These are phyloP conservation scores for Chalcis sispes DNA, from an alignment of 2,888 invertebrate genomes.

Conservation along the genomic window DNA sequence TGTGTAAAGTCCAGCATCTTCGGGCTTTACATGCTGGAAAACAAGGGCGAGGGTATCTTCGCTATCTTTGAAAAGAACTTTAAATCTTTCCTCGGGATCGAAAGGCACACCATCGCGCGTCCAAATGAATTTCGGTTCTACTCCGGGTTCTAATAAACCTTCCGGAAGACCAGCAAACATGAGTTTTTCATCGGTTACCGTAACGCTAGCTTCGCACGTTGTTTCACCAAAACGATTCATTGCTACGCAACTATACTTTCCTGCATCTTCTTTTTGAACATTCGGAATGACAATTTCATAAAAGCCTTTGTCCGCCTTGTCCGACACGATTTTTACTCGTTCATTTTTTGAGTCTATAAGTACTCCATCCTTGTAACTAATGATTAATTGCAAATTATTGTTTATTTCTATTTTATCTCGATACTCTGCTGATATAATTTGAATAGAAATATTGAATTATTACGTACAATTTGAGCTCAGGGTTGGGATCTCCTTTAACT, in stretches of 20 bases:
- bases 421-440: too few species aligned
- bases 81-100: constrained; percentile 94
- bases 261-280: constrained; percentile 87
- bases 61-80: constrained; percentile 92
- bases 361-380: constrained; percentile 89
- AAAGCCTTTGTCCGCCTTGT: constrained; percentile 88
- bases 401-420: too few species aligned
- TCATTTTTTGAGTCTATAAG: constrained; percentile 83
- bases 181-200: constrained; percentile 90
- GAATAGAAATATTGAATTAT: constrained; percentile 27
- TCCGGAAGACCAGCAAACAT: constrained; percentile 87
- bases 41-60: constrained; percentile 95
- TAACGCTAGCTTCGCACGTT: constrained; percentile 85
- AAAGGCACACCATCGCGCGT: constrained; percentile 90
- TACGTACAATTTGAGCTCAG: constrained; percentile 90
- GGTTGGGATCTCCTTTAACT: constrained; percentile 91
- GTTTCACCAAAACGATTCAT: constrained; percentile 89
- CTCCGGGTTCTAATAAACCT: constrained; percentile 83
- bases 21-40: constrained; percentile 95
- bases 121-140: constrained; percentile 89
- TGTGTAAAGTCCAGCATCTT: constrained; percentile 96
- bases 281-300: constrained; percentile 92
- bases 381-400: too few species aligned
- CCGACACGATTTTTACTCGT: constrained; percentile 83
- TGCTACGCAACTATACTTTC: constrained; percentile 90